Evolutionary conservation across 2,888 invertebrate genomes (phyloP), one percentile per base, ranked within the genome.

Genomic region (Oxytorus armatus): DNA sequence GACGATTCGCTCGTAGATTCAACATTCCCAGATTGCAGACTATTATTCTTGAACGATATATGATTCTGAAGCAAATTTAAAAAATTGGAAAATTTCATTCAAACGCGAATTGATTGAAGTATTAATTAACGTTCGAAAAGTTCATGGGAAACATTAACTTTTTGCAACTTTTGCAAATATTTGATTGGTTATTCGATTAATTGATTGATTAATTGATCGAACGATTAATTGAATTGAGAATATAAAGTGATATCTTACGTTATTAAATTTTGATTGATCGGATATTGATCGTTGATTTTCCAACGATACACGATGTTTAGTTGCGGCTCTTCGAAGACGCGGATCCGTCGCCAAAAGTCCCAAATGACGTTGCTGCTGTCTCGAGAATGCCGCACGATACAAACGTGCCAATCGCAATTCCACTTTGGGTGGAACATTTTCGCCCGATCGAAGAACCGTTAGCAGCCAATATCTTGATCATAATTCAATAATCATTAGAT

Each of bases 311-410:
- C 77, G 84, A 11, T 83, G 84, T 61, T 86, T 79, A 0, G 86
- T 82, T n/a, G 80, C 42, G 21, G 86, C 84, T 80, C 88, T 87
- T 29, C 89, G 85, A 18, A 85, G 79, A 14, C 86, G 87, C 1
- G 88, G 93, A 89, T 85, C 93, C 91, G 88, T 94, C 92, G 86
- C 83, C 23, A 94, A 93, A 77, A 96, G 95, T 7, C 97, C 97
- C 66, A 97, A 93, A 90, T 97, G 97, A 74, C 94, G 94, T 88
- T 96, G 96, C 92, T 97, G 97, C 89, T 97, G 97, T 85, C 97
- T 95, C 79, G 96, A 94, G 90, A 97, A 97, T 7, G 97, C 97
- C 78, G 95, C 95, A 86, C 95, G 95, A 92, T 97, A 97, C 33
- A 97, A 92, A 86, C 95, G 94, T 1, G 96, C 96, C 78, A 97